Evolutionary conservation across 2,888 invertebrate genomes (phyloP), one percentile per base, ranked within the genome.

Genomic region (Drosophila glabriapex): DNA sequence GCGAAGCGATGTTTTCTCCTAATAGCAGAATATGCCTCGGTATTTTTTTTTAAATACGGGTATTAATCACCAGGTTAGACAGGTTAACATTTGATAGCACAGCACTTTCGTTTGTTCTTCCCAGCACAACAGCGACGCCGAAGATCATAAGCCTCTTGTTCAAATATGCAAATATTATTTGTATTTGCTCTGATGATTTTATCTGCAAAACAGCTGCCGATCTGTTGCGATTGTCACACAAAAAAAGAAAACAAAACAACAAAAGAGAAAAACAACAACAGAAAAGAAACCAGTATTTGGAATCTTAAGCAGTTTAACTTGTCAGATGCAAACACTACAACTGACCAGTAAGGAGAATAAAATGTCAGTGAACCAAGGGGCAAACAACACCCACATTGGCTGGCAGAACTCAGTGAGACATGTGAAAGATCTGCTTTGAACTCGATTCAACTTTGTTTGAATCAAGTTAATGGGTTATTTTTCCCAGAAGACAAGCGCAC

Each of bases 91-190:
- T 78, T 82, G 79, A 73, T 64, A 78, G 80, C 63, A 75, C 82
- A 89, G 87, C 84, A 85, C 91, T 85, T 85, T 85, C 85, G 78
- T 90, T 85, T 85, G 82, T 81, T 85, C 49, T 84, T 73, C 66
- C 50, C 46, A 64, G 52, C 33, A 56, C 58, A 71, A 74, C 85
- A 81, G 77, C 67, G 68, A 29, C 69, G 87, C 67, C 89, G 74
- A 79, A 81, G 71, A 73, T 55, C 73, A 83, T 72, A 83, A 77
- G 75, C 63, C 71, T 85, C 59, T 60, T 82, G 67, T 76, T 74
- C 58, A 55, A 64, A 80, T 90, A 85, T 86, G 91, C 89, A 89
- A 90, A 85, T 89, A 72, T 41, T 46, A 67, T 64, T 75, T 65
- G 64, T 69, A 75, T 85, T 83, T 65, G 62, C 64, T 73, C 66